Evolutionary conservation across 1,140 invertebrate genomes (phyloP), one percentile per base, ranked within the genome.

Genomic region (Ceratina australensis): DNA sequence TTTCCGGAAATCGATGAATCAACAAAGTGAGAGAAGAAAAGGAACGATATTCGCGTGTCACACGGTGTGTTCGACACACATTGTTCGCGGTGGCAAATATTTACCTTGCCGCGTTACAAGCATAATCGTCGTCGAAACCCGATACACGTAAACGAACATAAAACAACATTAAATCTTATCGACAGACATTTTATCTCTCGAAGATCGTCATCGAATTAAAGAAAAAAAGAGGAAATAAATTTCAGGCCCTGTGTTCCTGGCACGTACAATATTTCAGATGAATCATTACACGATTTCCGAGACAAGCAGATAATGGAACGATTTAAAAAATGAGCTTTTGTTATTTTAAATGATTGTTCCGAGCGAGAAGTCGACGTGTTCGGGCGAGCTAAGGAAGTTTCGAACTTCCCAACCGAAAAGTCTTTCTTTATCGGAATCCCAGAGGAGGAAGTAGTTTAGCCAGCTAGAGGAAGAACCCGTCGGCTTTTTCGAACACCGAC

Each of bases 161-260:
- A 78, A 78, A 81, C 60, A 84, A 78, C 73, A 71, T 78, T 84
- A 84, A 84, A 81, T 66, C 83, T 84, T 84, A 84, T 84, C 83
- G 81, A 84, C 79, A 76, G 64, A 42, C 69, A 73, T 74, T 78
- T 84, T 80, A 78, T 84, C 83, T 80, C 33, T 42, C 60, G 26
- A 59, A 80, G 83, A 84, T 81, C 68, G 68, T 84, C 72, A 81
- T 84, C 82, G 81, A 82, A 69, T 67, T n/a, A 69, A 77, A 72
- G 42, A 18, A 22, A n/a, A 18, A 18, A 47, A n/a, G n/a, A 16
- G 10, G 18, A 18, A 79, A 49, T 72, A 84, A 71, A 71, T 82
- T 83, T 67, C 77, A 68, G 79, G 75, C 67, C 66, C 66, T 79
- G 52, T 50, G 52, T 42, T 56, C 49, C 47, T 26, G 18, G 65